Percentiles rank a stretch among this genome's conserved stretches.
phyloP scores from a whole-genome alignment of 2,888 invertebrate genomes.

The Polydrusus tereticollis region DNA sequence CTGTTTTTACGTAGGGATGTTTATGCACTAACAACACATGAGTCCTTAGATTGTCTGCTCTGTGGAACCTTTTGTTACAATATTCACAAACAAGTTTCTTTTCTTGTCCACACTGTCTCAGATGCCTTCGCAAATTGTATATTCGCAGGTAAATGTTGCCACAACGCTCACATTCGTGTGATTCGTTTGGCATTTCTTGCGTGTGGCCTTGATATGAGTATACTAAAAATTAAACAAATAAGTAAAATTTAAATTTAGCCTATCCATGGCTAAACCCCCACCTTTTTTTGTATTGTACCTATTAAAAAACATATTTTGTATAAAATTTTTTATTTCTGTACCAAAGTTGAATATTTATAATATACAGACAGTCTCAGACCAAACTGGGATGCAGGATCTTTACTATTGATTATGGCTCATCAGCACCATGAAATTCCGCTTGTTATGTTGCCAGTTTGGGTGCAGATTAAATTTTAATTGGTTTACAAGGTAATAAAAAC shows the following conservation, averaged over 20 bases:
- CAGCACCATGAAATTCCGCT: too few species aligned
- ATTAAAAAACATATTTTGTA: too few species aligned
- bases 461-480: too few species aligned
- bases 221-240: background rate
- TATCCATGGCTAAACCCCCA: too few species aligned
- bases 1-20: background rate
- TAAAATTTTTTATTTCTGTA: too few species aligned
- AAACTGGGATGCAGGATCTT: too few species aligned
- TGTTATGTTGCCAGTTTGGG: too few species aligned
- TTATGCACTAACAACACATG: constrained; percentile 56
- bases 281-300: too few species aligned
- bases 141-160: constrained; percentile 57
- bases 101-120: constrained; percentile 60
- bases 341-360: too few species aligned
- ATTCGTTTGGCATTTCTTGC: background rate
- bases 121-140: constrained; percentile 58
- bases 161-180: constrained; percentile 56
- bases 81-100: constrained; percentile 68
- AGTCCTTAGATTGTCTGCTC: constrained; percentile 68
- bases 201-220: background rate
- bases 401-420: too few species aligned
- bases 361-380: too few species aligned
- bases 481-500: too few species aligned
- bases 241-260: background rate
- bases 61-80: constrained; percentile 65